Conservation (phyloP, 37 sponge, comb jelly and placozoan species). For the Oopsacas minuta region DNA sequence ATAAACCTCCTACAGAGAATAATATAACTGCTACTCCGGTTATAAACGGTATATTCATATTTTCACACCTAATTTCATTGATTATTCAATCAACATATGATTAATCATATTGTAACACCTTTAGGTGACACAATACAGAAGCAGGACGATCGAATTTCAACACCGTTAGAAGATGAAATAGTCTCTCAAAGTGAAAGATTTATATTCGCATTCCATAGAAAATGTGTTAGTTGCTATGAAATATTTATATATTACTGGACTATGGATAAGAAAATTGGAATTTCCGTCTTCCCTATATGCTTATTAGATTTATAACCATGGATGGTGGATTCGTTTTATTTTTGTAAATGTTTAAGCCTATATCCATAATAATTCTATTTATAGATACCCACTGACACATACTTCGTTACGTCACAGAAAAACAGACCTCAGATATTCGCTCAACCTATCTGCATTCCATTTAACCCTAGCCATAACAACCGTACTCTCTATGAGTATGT, state of each 20-base stretch:
- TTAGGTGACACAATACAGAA: background rate
- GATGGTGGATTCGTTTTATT: too few relatives aligned
- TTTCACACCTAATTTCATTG: background rate
- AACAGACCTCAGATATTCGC: constrained; percentile 55
- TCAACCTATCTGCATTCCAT: constrained; percentile 60
- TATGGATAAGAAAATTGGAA: too few relatives aligned
- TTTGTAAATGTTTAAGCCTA: background rate
- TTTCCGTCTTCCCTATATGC: too few relatives aligned
- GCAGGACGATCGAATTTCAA: too few relatives aligned
- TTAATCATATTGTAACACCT: background rate
- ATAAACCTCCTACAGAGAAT: background rate
- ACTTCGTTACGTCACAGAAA: constrained; percentile 58
- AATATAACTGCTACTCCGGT: background rate
- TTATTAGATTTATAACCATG: too few relatives aligned
- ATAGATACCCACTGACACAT: constrained; percentile 25
- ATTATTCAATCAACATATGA: too few relatives aligned
- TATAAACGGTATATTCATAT: background rate
- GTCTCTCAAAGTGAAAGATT: constrained; percentile 7
- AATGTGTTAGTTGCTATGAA: constrained; percentile 4
- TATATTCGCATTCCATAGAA: constrained; percentile 1
- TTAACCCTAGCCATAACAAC: constrained; percentile 22
- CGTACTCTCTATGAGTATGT: constrained; percentile 44
- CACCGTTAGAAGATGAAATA: background rate
- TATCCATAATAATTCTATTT: background rate
- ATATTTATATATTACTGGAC: too few relatives aligned